Base-by-base conservation (phyloP, 2,888 invertebrate genomes). In the Pyrrhosoma nymphula region DNA sequence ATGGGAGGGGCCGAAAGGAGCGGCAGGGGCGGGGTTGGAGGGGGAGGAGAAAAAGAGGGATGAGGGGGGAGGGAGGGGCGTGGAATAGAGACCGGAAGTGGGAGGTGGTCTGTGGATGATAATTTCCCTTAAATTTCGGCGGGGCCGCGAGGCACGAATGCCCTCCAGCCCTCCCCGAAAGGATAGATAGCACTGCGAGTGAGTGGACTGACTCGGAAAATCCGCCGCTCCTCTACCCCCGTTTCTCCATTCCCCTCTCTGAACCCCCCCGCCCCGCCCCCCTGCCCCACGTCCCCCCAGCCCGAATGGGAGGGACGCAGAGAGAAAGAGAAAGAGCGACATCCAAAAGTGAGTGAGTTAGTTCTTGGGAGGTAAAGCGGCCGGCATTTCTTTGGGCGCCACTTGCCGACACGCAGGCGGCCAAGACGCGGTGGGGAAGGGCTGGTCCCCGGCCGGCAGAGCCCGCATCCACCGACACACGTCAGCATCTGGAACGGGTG, bases 11-110 rank as follows among this genome's bases (percentile, higher is more conserved):
- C 39, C 39, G 39, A 39, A 90, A 18, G 39, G 91, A 35, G 60
- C 39, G 23, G 63, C 14, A 39, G 56, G 39, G 30, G 14, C 8
- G 89, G 47, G n/a, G 23, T 20, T 20, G 82, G 82, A 47, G 47
- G 47, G 88, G 35, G 47, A n/a, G 6, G 23, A 3, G 39, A 56
- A 39, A 90, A 20, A 26, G 63, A 23, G 63, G 26, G 26, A 39
- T 12, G 47, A 39, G 39, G 35, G 63, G 82, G 56, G 18, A 14
- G 69, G 47, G 47, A 47, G 69, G 47, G 89, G 89, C 89, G 89
- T 89, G 89, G 89, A 89, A 89, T 89, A 93, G 93, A 93, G 69
- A 93, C 63, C 93, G 93, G 93, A 93, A 93, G 93, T 93, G 93
- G 93, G 93, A 69, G 93, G 93, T 69, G 91, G 91, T 60, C 91